Evolutionary conservation across 2,797 vertebrate genomes (phyloP).

Genomic region (Sebastes taczanowskii): DNA sequence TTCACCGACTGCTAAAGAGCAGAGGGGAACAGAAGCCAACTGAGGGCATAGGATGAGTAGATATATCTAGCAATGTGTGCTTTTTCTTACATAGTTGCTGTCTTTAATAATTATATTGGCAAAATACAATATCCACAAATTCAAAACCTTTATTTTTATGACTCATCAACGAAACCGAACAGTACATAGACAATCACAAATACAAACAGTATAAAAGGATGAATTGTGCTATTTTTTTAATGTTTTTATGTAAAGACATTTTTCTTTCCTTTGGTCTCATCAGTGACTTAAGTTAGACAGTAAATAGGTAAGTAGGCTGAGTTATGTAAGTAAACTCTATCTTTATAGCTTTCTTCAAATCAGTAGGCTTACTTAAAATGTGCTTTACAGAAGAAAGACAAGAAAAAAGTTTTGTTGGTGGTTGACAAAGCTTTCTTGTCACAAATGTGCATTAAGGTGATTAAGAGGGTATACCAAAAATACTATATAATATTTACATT

Average conservation of each 20-base stretch:
- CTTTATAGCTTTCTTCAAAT: neutral
- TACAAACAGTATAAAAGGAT: neutral
- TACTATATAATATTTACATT: neutral
- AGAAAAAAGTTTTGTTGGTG: neutral
- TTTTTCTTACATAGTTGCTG: too few species aligned
- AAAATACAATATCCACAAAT: neutral
- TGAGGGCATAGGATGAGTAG: neutral
- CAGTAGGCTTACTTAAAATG: neutral
- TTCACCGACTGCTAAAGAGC: neutral
- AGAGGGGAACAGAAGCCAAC: too few species aligned
- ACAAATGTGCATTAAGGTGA: neutral
- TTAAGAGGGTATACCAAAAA: neutral
- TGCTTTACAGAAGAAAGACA: neutral
- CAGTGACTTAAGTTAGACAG: neutral
- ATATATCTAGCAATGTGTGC: rapidly evolving
- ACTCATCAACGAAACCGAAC: neutral
- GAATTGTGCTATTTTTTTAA: neutral
- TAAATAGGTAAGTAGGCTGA: neutral
- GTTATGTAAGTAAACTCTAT: neutral
- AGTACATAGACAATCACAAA: neutral
- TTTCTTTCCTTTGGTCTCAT: neutral
- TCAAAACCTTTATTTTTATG: neutral
- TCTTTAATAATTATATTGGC: neutral
- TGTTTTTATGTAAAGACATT: neutral
- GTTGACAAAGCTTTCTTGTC: neutral